Base-by-base conservation (phyloP, 2,797 vertebrate genomes). In the Enteromius anoplus region DNA sequence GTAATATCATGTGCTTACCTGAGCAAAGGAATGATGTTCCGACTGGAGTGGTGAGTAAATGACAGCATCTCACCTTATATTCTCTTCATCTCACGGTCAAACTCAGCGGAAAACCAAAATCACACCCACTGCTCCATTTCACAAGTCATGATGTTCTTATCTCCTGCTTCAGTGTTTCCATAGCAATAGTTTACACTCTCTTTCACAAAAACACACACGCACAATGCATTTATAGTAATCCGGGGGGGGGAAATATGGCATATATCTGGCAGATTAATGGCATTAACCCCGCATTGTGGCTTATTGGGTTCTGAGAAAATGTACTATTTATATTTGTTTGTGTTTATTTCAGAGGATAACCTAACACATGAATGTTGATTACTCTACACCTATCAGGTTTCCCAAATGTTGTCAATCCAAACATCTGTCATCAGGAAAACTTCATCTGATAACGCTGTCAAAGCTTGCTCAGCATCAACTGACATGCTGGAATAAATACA, bases 81-180 rank as follows among this genome's bases (percentile, higher is more conserved):
- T 91, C 4, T 12, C 89, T 87, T 88, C 89, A 75, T 79, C 85
- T 51, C 15, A 66, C 55, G 87, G 92, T 91, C 89, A 72, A 92
- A 89, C 90, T 95, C 94, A 95, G 94, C 92, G 89, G 94, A 95
- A 95, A 95, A 93, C 78, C 1, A 29, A 40, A 29, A 75, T 75
- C 82, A 87, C 71, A 34, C 78, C 86, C 73, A 84, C 32, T 69
- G 19, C 83, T 23, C 76, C 11, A 72, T 60, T 88, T 49, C 78
- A 84, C 77, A 42, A 60, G 78, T 73, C 29, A 81, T 19, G 51
- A 70, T 45, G 70, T 78, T 83, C 70, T 72, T 72, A 68, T 87
- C 89, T 83, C 87, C 83, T 79, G 69, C 85, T 82, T 85, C 89
- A 85, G 69, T 87, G 71, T 88, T 88, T 84, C 86, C 84, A 85